Conservation (phyloP, 2,888 invertebrate species). For the Harmothoe impar region DNA sequence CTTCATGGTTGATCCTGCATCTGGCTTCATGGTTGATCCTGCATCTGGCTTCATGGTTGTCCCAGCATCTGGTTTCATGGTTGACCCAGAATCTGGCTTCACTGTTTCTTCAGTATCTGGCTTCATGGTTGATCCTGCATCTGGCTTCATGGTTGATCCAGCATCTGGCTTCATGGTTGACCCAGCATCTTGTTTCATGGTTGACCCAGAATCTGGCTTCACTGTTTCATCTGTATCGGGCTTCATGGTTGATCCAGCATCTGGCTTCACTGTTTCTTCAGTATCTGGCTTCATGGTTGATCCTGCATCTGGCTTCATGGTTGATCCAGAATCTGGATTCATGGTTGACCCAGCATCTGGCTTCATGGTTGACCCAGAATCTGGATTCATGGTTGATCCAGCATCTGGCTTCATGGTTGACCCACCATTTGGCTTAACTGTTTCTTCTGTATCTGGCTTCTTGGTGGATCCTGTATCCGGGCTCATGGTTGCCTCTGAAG, state of each 20-base stretch:
- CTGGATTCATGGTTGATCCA: not conserved
- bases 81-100: not conserved
- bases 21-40: not conserved
- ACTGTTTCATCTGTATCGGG: no score
- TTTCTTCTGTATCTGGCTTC: no score
- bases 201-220: not conserved
- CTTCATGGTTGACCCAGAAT: not conserved
- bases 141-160: not conserved
- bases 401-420: not conserved
- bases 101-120: not conserved
- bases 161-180: not conserved
- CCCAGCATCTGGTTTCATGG: not conserved
- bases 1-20: not conserved
- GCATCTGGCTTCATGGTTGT: not conserved
- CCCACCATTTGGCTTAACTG: no score
- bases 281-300: no score
- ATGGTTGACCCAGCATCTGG: not conserved
- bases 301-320: no score
- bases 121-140: not conserved
- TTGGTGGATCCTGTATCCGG: no score
- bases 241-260: no score
- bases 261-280: no score
- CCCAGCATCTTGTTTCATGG: not conserved
- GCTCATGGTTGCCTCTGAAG: no score
- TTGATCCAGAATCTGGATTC: no score